Evolutionary conservation across 2,888 invertebrate species (phyloP).

Genomic region (Amphipoea oculea): DNA sequence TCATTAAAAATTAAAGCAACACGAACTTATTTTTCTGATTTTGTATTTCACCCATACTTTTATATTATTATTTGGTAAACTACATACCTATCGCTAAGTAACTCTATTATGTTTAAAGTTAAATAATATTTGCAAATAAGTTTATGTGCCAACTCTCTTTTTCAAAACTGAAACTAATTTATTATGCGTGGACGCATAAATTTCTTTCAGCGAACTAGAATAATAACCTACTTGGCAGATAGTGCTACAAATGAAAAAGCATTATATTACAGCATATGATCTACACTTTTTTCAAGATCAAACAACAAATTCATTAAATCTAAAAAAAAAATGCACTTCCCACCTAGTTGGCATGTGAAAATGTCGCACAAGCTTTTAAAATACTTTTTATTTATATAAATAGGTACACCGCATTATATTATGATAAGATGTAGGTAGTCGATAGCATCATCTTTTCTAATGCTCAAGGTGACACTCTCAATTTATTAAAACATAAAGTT

Average conservation of each 20-base stretch:
- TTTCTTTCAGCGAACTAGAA: conserved; percentile 70
- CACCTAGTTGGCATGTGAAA: conserved; percentile 53
- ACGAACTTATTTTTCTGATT: background rate
- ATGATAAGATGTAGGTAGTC: conserved; percentile 40
- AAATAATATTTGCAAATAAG: conserved; percentile 10
- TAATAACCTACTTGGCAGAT: conserved; percentile 80
- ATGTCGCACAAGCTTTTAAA: conserved; percentile 49
- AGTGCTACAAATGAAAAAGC: conserved; percentile 53
- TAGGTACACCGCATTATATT: conserved; percentile 34
- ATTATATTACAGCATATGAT: conserved; percentile 44
- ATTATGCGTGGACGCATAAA: conserved; percentile 70
- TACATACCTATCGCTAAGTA: background rate
- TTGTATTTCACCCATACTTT: background rate
- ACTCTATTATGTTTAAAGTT: background rate
- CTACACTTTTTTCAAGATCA: conserved; percentile 69
- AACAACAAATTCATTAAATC: conserved; percentile 61
- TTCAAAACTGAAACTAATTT: conserved; percentile 59
- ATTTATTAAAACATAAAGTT: conserved; percentile 31
- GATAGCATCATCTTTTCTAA: conserved; percentile 33
- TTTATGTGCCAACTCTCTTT: conserved; percentile 26
- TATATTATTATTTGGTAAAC: background rate
- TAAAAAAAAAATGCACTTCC: conserved; percentile 30
- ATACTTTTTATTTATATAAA: conserved; percentile 41
- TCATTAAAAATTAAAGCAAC: background rate
- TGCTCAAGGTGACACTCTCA: conserved; percentile 50